Conservation (phyloP, 2,888 invertebrate genomes). For the Acholoe squamosa region DNA sequence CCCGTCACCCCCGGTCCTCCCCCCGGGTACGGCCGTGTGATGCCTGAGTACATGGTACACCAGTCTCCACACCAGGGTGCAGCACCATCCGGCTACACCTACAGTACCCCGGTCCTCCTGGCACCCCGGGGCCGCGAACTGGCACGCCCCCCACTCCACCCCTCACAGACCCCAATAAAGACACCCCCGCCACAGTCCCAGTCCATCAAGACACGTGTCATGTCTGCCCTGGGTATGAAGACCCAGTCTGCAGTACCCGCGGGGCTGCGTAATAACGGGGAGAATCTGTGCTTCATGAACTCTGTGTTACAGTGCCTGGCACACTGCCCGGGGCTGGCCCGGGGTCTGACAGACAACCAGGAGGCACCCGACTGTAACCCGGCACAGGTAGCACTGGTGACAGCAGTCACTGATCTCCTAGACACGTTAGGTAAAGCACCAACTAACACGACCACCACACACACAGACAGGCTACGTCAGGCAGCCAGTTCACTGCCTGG, state of each 20-base stretch:
- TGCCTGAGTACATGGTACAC: conserved; percentile 36
- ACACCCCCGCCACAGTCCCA: neutral
- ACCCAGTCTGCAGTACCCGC: conserved; percentile 60
- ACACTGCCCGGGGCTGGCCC: conserved; percentile 76
- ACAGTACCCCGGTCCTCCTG: neutral
- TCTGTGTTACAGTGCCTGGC: conserved; percentile 80
- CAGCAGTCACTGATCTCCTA: neutral
- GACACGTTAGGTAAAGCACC: neutral
- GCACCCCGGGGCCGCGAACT: neutral
- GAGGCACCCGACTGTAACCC: neutral
- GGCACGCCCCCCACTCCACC: neutral
- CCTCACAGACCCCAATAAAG: neutral
- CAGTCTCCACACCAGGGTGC: neutral
- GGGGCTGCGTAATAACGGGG: conserved; percentile 79
- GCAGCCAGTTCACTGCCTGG: conserved; percentile 73
- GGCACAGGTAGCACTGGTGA: conserved; percentile 30
- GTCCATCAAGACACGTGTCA: conserved; percentile 59
- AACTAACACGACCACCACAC: conserved; percentile 63
- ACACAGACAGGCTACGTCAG: conserved; percentile 73
- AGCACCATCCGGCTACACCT: neutral
- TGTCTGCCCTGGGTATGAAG: conserved; percentile 65
- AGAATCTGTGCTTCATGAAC: conserved; percentile 81
- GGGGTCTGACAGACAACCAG: conserved; percentile 69
- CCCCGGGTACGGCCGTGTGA: neutral
- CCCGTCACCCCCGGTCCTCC: neutral